Conservation (phyloP, 2,888 invertebrate species). For the Drosophila subsilvestris region DNA sequence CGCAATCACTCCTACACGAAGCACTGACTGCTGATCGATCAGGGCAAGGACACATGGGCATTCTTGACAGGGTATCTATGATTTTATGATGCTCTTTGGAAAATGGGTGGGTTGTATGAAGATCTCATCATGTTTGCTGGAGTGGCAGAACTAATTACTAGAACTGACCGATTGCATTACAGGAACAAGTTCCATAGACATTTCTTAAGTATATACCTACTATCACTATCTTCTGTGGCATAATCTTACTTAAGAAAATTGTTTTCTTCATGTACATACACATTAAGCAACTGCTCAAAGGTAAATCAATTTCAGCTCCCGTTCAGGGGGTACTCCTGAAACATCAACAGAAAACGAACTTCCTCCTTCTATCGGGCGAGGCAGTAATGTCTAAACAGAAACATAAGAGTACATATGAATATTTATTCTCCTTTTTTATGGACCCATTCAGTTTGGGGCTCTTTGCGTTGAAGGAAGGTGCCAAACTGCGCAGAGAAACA, state of each 20-base stretch:
- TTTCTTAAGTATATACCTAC: no score
- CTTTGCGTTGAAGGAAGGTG: conserved; percentile 19
- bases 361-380: background rate
- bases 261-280: background rate
- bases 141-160: conserved; percentile 34
- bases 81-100: conserved; percentile 16
- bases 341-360: background rate
- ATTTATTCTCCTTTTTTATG: conserved; percentile 29
- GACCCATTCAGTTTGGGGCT: conserved; percentile 24
- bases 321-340: conserved; percentile 7
- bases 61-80: background rate
- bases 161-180: no score
- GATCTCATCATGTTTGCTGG: conserved; percentile 25
- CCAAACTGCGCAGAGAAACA: conserved; percentile 24
- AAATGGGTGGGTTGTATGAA: conserved; percentile 23
- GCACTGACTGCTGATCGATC: conserved; percentile 62
- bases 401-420: conserved; percentile 12
- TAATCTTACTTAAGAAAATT: background rate
- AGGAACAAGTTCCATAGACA: no score
- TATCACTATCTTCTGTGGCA: background rate
- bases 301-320: conserved; percentile 26
- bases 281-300: background rate
- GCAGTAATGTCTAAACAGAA: conserved; percentile 32
- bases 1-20: conserved; percentile 73
- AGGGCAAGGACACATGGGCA: conserved; percentile 14